Conservation (phyloP, 2,888 invertebrate species). For the Periphyllus acericola region DNA sequence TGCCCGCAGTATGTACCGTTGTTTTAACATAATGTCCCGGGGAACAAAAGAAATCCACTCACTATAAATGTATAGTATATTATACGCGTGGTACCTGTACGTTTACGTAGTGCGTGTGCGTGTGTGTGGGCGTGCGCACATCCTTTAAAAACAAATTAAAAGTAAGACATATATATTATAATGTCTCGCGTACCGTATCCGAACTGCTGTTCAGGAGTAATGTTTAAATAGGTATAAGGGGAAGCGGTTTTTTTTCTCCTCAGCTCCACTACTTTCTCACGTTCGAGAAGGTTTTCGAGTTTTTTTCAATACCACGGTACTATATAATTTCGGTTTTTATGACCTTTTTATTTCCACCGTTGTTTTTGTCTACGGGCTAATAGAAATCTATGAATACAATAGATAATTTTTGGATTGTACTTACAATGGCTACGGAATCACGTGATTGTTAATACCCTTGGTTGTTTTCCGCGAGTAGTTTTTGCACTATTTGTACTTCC, state of each 20-base stretch:
- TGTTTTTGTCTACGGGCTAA: too few species aligned
- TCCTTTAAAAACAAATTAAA: conserved; percentile 33
- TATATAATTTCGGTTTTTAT: too few species aligned
- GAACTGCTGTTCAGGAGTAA: conserved; percentile 2
- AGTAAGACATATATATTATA: conserved; percentile 7
- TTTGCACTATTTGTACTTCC: too few species aligned
- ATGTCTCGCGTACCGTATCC: background rate
- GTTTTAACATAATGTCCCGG: conserved; percentile 49
- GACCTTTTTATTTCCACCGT: background rate
- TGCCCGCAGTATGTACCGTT: background rate
- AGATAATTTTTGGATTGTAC: too few species aligned
- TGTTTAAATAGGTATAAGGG: background rate
- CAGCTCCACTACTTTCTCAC: background rate
- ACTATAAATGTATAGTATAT: background rate
- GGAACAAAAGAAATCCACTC: conserved; percentile 30
- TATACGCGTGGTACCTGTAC: background rate
- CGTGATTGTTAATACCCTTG: too few species aligned
- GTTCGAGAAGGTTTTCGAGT: background rate
- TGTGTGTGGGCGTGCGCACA: background rate
- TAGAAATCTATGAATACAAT: too few species aligned
- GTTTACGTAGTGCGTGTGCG: too few species aligned
- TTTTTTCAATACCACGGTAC: background rate
- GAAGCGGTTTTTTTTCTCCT: background rate
- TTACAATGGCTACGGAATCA: too few species aligned
- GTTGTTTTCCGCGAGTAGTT: too few species aligned